Evolutionary conservation across 2,888 invertebrate genomes (phyloP).

Genomic region (Amblyjoppa proteus): DNA sequence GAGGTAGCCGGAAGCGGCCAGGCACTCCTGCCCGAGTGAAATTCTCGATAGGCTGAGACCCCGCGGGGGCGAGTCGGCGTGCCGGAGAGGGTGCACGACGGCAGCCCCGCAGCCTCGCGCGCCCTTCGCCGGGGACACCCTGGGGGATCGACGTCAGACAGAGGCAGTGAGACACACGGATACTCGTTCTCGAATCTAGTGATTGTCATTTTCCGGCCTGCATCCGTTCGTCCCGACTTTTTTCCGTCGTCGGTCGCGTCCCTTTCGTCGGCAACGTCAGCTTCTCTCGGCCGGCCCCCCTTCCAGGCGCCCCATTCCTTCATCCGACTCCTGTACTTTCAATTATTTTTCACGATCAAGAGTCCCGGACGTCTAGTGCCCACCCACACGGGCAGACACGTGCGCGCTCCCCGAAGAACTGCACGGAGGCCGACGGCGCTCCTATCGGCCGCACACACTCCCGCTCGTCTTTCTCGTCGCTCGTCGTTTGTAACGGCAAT

Average conservation of each 20-base stretch:
- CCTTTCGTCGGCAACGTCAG: constrained; percentile 42
- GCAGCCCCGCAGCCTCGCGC: constrained; percentile 49
- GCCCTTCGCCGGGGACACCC: constrained; percentile 60
- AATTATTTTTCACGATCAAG: constrained; percentile 83
- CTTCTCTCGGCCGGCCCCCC: constrained; percentile 31
- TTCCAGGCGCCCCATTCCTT: constrained; percentile 31
- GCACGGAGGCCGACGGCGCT: neutral
- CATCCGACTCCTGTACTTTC: constrained; percentile 77
- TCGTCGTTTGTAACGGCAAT: constrained; percentile 72
- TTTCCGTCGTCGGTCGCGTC: constrained; percentile 47
- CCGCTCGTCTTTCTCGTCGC: constrained; percentile 38
- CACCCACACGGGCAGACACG: constrained; percentile 10
- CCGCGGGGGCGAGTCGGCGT: constrained; percentile 57
- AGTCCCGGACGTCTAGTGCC: constrained; percentile 66
- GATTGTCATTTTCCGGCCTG: constrained; percentile 85
- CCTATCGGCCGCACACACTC: neutral
- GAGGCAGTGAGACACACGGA: constrained; percentile 75
- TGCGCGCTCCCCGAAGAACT: neutral
- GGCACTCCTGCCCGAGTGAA: constrained; percentile 48
- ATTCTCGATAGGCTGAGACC: constrained; percentile 59
- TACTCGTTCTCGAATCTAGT: constrained; percentile 74
- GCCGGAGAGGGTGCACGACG: constrained; percentile 43
- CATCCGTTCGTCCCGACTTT: constrained; percentile 77
- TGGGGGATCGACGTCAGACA: constrained; percentile 81
- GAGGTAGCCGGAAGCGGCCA: constrained; percentile 37